Percentiles rank a stretch among this genome's conserved stretches.
Evolutionary conservation across 1,140 invertebrate species (phyloP).

Genomic region (Ips nitidus): DNA sequence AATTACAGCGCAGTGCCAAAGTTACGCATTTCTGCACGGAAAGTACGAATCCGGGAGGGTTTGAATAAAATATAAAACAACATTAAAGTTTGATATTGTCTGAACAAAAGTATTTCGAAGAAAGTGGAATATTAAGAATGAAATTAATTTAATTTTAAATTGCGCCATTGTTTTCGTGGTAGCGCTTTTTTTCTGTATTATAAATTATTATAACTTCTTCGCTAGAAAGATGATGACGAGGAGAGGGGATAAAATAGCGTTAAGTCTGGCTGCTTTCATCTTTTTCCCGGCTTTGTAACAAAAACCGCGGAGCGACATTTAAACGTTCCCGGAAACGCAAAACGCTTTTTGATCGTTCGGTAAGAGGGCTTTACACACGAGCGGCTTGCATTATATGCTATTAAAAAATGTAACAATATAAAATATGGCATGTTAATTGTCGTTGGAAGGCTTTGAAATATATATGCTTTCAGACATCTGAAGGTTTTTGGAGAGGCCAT

Average conservation of each 20-base stretch:
- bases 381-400: constrained; percentile 11
- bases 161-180: constrained; percentile 9
- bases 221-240: too few species aligned
- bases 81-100: constrained; percentile 33
- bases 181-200: too few species aligned
- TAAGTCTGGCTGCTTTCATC: too few species aligned
- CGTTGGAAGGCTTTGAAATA: constrained; percentile 13
- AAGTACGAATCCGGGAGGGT: constrained; percentile 1
- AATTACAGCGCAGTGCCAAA: constrained; percentile 9
- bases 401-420: constrained; percentile 29
- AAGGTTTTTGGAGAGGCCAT: too few species aligned
- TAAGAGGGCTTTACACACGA: neutral
- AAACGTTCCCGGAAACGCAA: too few species aligned
- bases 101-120: constrained; percentile 13
- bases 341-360: neutral
- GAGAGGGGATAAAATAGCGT: too few species aligned
- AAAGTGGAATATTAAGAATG: constrained; percentile 17
- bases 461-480: constrained; percentile 19
- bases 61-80: constrained; percentile 34
- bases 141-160: constrained; percentile 27
- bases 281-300: neutral
- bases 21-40: constrained; percentile 17
- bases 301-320: neutral
- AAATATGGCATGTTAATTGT: constrained; percentile 22
- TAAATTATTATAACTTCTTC: too few species aligned